Conservation (phyloP, 2,113 vertebrate genomes). For the Chinchilla lanigera region DNA sequence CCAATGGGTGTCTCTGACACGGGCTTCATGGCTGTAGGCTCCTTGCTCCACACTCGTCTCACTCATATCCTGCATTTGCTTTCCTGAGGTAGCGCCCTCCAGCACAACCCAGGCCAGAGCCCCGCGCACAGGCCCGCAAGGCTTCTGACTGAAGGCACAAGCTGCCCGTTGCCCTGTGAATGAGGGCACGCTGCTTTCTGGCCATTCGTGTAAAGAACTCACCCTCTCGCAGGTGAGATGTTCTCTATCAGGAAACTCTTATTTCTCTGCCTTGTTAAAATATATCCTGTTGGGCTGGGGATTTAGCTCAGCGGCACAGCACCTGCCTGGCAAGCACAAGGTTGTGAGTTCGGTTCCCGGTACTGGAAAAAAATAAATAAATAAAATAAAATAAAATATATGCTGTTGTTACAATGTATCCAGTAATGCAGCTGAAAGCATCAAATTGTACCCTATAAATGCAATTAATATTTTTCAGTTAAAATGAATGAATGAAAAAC, state of each 20-base stretch:
- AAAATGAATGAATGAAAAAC: not conserved
- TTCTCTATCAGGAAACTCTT: not conserved
- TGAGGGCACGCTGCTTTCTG: not conserved
- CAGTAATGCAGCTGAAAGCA: not conserved
- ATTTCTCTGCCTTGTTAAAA: not conserved
- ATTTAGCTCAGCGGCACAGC: too few relatives aligned
- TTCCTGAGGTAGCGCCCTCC: not conserved
- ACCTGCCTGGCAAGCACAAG: too few relatives aligned
- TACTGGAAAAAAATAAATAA: too few relatives aligned
- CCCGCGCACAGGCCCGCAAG: not conserved
- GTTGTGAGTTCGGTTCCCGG: too few relatives aligned
- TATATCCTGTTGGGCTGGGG: too few relatives aligned
- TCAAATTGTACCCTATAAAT: not conserved
- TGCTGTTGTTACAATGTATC: not conserved
- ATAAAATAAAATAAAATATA: not conserved
- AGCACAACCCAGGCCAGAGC: not conserved
- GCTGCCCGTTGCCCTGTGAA: not conserved
- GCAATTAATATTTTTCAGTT: not conserved
- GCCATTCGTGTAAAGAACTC: not conserved
- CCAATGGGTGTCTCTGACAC: accelerated
- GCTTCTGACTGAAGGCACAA: not conserved
- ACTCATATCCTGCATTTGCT: not conserved
- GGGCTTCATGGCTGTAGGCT: not conserved
- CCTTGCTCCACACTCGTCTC: not conserved
- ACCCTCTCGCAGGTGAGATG: not conserved